A percentile compares a stretch with the other conserved stretches of the same genome.
These are phyloP conservation scores for Tretioscincus oriximinensis DNA, from an alignment of 2,113 vertebrate species.

Conservation along the genomic window DNA sequence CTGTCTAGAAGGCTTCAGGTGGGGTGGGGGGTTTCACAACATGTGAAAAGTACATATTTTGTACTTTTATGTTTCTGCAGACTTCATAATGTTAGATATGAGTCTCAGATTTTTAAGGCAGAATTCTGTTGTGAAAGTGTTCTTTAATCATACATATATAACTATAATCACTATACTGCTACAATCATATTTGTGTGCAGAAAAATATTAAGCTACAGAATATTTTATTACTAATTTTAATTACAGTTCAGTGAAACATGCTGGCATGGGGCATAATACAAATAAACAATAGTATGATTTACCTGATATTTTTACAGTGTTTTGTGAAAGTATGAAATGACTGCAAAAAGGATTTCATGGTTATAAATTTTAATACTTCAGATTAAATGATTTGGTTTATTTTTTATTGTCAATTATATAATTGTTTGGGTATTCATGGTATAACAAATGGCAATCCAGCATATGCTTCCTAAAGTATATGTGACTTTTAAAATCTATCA, in stretches of 20 bases:
- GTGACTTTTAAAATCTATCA: conserved; percentile 9
- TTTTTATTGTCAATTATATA: conserved; percentile 64
- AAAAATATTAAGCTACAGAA: conserved; percentile 55
- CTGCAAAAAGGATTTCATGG: conserved; percentile 79
- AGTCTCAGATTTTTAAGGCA: too few relatives aligned
- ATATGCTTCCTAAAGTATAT: background rate
- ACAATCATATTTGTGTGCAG: conserved; percentile 34
- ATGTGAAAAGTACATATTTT: too few relatives aligned
- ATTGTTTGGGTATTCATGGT: conserved; percentile 40
- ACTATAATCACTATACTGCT: conserved; percentile 41
- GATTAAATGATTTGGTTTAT: conserved; percentile 72
- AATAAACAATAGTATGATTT: conserved; percentile 58
- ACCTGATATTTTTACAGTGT: conserved; percentile 48
- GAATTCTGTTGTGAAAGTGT: conserved; percentile 27
- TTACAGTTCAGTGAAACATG: conserved; percentile 43
- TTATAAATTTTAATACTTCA: conserved; percentile 79
- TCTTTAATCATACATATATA: conserved; percentile 29
- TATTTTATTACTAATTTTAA: conserved; percentile 57
- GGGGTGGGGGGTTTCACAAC: too few relatives aligned
- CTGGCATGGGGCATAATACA: conserved; percentile 59
- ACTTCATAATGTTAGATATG: background rate
- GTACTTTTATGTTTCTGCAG: background rate
- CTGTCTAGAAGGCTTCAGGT: too few relatives aligned
- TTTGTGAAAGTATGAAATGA: conserved; percentile 70
- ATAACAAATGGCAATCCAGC: conserved; percentile 38